These are phyloP conservation scores for Leucoraja ocellata DNA, from an alignment of 2,797 vertebrate species.

Conservation along the genomic window DNA sequence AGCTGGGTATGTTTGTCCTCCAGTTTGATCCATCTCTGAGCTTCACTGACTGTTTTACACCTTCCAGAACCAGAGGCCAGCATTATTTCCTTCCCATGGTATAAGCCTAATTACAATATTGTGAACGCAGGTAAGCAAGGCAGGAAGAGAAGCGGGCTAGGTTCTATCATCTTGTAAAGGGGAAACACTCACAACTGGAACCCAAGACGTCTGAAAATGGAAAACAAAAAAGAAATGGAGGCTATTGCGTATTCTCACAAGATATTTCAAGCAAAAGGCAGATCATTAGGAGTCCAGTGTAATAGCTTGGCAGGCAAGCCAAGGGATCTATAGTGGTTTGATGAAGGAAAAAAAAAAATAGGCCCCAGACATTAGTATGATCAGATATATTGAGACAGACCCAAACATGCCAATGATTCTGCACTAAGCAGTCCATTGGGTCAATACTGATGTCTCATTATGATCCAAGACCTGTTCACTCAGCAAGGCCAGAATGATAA, in stretches of 20 bases:
- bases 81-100: slow-evolving; percentile 8
- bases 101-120: slow-evolving; percentile 28
- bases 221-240: background rate
- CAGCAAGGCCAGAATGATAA: background rate
- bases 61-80: background rate
- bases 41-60: background rate
- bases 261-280: slow-evolving; percentile 16
- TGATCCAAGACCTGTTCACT: background rate
- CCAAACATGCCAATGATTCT: background rate
- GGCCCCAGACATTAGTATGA: background rate
- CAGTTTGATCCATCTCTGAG: slow-evolving; percentile 35
- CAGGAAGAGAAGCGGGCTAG: background rate
- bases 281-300: slow-evolving; percentile 24
- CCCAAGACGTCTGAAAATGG: background rate
- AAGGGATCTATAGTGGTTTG: slow-evolving; percentile 35
- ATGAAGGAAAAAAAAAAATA: slow-evolving; percentile 14
- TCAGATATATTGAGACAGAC: background rate
- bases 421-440: background rate
- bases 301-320: slow-evolving; percentile 17
- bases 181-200: slow-evolving; percentile 37
- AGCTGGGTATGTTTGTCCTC: slow-evolving; percentile 49
- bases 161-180: slow-evolving; percentile 17
- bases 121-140: background rate
- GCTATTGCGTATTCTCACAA: background rate
- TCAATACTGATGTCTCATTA: background rate